Conservation (phyloP, 2,888 invertebrate species). For the Troides helena region DNA sequence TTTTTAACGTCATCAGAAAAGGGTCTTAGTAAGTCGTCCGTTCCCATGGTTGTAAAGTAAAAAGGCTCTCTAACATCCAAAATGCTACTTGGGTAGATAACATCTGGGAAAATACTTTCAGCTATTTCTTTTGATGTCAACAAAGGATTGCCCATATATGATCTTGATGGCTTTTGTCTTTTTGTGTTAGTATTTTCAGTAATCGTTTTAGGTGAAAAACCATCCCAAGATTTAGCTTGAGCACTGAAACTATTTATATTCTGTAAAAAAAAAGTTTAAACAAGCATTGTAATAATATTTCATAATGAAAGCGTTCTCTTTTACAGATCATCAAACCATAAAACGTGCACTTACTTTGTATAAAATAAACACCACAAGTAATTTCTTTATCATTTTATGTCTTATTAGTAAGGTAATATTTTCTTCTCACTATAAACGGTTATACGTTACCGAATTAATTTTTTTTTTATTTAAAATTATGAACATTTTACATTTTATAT, state of each 20-base stretch:
- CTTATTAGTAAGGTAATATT: not conserved
- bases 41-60: constrained; percentile 43
- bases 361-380: constrained; percentile 6
- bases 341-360: constrained; percentile 17
- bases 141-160: constrained; percentile 20
- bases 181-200: constrained; percentile 4
- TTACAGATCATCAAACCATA: not conserved
- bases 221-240: constrained; percentile 1
- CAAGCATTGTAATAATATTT: too few relatives aligned
- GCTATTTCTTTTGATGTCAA: constrained; percentile 13
- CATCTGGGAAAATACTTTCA: constrained; percentile 36
- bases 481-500: constrained; percentile 3
- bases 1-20: constrained; percentile 54
- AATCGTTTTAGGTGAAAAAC: not conserved
- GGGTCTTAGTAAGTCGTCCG: constrained; percentile 42
- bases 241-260: not conserved
- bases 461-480: not conserved
- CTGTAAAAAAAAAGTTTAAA: constrained; percentile 10
- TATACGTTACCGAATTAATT: not conserved
- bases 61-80: constrained; percentile 53
- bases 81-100: constrained; percentile 42
- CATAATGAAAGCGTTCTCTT: not conserved
- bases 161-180: constrained; percentile 8
- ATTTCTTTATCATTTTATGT: constrained; percentile 13
- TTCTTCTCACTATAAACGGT: not conserved